Percentiles rank a stretch among this genome's conserved stretches.
Evolutionary conservation across 2,113 vertebrate species (phyloP).

Genomic region (Hemichromis elongatus): DNA sequence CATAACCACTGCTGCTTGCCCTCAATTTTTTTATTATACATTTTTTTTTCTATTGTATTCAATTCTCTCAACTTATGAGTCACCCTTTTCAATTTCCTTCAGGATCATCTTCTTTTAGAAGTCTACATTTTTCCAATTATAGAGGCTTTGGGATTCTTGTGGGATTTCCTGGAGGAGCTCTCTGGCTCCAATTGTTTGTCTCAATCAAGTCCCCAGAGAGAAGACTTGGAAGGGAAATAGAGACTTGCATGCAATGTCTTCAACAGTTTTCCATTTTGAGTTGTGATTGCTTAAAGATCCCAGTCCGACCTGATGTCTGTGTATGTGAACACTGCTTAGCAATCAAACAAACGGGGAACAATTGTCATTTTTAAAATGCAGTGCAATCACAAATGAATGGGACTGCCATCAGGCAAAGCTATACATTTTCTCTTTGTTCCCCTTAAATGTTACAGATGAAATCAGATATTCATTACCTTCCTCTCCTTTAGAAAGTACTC

Average conservation of each 20-base stretch:
- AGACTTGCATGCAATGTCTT: background rate
- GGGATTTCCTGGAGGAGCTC: background rate
- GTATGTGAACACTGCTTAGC: background rate
- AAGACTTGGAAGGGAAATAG: background rate
- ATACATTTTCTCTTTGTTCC: background rate
- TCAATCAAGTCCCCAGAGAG: background rate
- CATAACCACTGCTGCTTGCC: background rate
- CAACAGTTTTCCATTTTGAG: background rate
- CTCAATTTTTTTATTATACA: background rate
- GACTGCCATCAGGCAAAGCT: background rate
- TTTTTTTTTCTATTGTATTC: background rate
- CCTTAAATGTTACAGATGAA: background rate
- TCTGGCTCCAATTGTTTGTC: background rate
- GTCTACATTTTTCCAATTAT: slow-evolving; percentile 9
- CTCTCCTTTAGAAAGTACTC: background rate
- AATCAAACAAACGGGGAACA: background rate
- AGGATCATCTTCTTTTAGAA: background rate
- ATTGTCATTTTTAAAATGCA: background rate
- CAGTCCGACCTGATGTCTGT: background rate
- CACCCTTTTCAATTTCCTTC: background rate
- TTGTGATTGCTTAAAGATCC: background rate
- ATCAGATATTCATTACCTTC: background rate
- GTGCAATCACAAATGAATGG: background rate
- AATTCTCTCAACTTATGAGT: background rate
- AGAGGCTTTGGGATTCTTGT: background rate